phyloP scores from a whole-genome alignment of 2,888 invertebrate genomes.

The Trachelus tabidus region DNA sequence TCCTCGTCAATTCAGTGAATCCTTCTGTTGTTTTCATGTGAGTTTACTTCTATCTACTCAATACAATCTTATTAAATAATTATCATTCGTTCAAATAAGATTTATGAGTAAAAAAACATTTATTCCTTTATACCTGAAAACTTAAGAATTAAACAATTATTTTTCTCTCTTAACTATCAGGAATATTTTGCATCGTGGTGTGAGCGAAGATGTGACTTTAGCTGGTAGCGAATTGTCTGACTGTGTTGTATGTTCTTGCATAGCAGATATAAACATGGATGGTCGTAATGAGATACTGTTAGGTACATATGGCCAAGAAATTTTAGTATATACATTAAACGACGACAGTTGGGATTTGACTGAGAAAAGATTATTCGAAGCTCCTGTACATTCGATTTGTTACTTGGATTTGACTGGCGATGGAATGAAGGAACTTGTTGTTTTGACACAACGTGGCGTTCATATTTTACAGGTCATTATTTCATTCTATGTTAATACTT shows the following conservation, averaged over 20 bases:
- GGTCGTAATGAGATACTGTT: constrained; percentile 76
- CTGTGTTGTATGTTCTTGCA: constrained; percentile 71
- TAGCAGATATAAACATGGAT: constrained; percentile 79
- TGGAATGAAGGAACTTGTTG: constrained; percentile 74
- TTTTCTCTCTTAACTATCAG: constrained; percentile 52
- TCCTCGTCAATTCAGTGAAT: constrained; percentile 70
- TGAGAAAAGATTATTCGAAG: constrained; percentile 70
- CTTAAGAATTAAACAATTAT: constrained; percentile 4
- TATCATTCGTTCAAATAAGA: too few relatives aligned
- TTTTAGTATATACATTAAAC: constrained; percentile 68
- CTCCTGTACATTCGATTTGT: constrained; percentile 73
- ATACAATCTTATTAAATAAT: background rate
- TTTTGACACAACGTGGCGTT: constrained; percentile 75
- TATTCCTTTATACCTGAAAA: background rate
- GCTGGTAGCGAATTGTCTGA: constrained; percentile 70
- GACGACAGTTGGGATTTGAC: constrained; percentile 66
- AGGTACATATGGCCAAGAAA: constrained; percentile 75
- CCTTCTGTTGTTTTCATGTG: constrained; percentile 72
- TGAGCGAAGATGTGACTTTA: constrained; percentile 65
- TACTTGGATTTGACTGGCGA: constrained; percentile 75
- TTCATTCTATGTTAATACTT: background rate
- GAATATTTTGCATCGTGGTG: constrained; percentile 67
- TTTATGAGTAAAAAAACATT: background rate
- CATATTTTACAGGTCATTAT: constrained; percentile 73
- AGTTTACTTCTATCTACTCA: constrained; percentile 32